Base-by-base conservation (phyloP, 1,140 invertebrate genomes). In the Pseudomyrmex flavicornis region DNA sequence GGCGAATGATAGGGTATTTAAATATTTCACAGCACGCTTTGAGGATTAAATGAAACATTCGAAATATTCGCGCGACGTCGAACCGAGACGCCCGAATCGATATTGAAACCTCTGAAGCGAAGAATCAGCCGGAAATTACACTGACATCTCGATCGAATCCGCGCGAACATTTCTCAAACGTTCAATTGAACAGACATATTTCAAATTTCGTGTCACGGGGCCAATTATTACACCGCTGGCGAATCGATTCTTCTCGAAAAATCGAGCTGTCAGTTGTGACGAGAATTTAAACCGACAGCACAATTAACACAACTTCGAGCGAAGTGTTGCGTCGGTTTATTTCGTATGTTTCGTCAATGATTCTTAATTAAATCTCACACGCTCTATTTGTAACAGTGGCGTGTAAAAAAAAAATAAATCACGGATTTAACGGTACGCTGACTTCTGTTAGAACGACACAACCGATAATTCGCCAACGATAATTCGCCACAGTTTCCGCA, bases 331-430 rank as follows among this genome's bases (percentile, higher is more conserved):
- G 35, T 35, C 35, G 35, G 35, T 35, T 35, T 35, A 35, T 35
- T 35, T 35, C 35, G 35, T 35, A 5, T 35, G 35, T 35, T 35
- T 35, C 5, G 35, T 35, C 35, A 35, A 35, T 35, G 35, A 5
- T 35, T 35, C 35, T 35, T 35, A 35, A 5, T 35, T 35, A 35
- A 35, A 35, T 35, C 35, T 0, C 35, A 35, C 5, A 35, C 10
- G 12, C 13, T 15, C 48, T 26, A 66, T 22, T 48, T 35, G 13
- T 5, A 20, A 52, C 12, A 50, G 13, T 56, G 15, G 35, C 13
- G 54, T 44, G 12, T 12, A 10, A 13, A 12, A 46, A 10, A 46
- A 69, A 46, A 69, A 50, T n/a, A 69, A 77, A 76, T 76, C 59
- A 15, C 63, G 8, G 46, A 20, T 58, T 66, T 56, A 69, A 68